Evolutionary conservation across 2,888 invertebrate species (phyloP), one percentile per base, ranked within the genome.

Genomic region (Sialis fuliginosa): DNA sequence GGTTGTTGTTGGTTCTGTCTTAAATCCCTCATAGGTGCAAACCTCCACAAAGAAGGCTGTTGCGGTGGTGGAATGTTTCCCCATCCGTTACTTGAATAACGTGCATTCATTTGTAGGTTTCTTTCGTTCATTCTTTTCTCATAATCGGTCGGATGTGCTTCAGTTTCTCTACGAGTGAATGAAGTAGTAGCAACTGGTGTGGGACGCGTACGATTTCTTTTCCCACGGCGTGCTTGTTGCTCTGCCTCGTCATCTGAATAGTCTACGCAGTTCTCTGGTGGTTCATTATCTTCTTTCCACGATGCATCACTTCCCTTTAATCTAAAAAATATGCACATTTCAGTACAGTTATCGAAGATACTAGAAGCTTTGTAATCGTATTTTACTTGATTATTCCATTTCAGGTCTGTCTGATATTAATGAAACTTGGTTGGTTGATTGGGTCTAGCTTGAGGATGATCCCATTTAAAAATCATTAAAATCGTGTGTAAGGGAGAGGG

Each of bases 201-300:
- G 8, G 6, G 12, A 6, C 7, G 39, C 2, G 31, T 37, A 5
- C 31, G 10, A 6, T 8, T 30, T 32, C 31, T 39, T 40, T 39
- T 39, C 10, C 33, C 39, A 10, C 13, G 8, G 10, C 39, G 39
- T 10, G 39, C 39, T 8, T 39, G 39, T 7, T 33, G 39, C 58
- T 92, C 92, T 49, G 81, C 75, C 57, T 93, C 93, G 60, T 93
- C 93, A 60, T 92, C 92, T 0, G 92, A 93, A 63, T 75, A 91
- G 33, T 90, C 90, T 1, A 79, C 54, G 52, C 73, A 75, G 55
- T 73, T 72, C 1, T 70, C 65, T 0, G 91, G 91, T 9, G 80
- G 76, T 61, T 93, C 93, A 41, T 79, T 66, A 60, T 90, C 86
- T 60, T 87, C 73, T 54, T 81, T 73, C 83, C 89, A 91, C 1